Evolutionary conservation across 2,888 invertebrate genomes (phyloP).

Genomic region (Lithosia quadra): DNA sequence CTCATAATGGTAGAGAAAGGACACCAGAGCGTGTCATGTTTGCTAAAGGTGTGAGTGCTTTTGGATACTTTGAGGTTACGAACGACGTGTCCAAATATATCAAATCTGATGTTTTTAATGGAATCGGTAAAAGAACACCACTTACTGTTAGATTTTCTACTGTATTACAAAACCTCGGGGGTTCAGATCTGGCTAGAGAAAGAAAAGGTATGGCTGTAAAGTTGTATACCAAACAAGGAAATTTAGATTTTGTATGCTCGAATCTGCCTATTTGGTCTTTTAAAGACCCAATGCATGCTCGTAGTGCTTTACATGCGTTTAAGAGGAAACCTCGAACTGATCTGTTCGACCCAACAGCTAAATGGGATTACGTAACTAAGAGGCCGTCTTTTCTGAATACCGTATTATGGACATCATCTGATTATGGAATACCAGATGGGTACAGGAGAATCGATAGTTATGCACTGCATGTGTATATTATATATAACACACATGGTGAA

Average conservation of each 20-base stretch:
- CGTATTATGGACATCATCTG: conserved; percentile 91
- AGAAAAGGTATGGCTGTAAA: conserved; percentile 95
- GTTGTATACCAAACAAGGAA: conserved; percentile 95
- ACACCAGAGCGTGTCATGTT: conserved; percentile 97
- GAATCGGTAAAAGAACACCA: conserved; percentile 91
- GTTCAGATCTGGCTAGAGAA: conserved; percentile 93
- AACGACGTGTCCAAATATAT: conserved; percentile 92
- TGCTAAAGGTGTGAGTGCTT: conserved; percentile 96
- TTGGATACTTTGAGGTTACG: conserved; percentile 93
- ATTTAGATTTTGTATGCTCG: conserved; percentile 95
- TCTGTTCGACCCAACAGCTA: conserved; percentile 93
- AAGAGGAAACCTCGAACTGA: conserved; percentile 96
- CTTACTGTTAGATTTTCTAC: conserved; percentile 92
- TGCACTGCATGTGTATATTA: conserved; percentile 95
- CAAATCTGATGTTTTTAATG: conserved; percentile 91
- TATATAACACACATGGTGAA: conserved; percentile 91
- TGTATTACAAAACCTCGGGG: conserved; percentile 93
- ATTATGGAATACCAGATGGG: conserved; percentile 96
- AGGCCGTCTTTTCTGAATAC: neutral
- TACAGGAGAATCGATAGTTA: conserved; percentile 96
- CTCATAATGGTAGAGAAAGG: conserved; percentile 92
- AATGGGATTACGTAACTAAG: conserved; percentile 94
- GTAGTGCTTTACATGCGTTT: conserved; percentile 94
- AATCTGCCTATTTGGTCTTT: conserved; percentile 96
- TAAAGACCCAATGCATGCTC: conserved; percentile 93